Evolutionary conservation across 1,140 invertebrate species (phyloP).

Genomic region (Dendroctonus ponderosae): DNA sequence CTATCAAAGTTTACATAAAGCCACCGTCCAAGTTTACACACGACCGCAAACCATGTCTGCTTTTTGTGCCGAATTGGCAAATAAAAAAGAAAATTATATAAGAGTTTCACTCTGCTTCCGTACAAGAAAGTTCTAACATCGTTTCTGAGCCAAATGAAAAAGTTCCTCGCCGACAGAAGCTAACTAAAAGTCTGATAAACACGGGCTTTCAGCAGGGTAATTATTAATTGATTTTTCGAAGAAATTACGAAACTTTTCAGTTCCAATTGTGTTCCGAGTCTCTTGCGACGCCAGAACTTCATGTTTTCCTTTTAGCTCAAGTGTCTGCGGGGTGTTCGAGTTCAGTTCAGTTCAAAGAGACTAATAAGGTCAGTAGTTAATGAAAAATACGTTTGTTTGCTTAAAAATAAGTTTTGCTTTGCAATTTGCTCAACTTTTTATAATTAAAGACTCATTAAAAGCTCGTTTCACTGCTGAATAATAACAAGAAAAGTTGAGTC

Average conservation of each 20-base stretch:
- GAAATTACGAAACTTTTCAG: conserved; percentile 10
- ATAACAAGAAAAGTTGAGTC: too few species aligned
- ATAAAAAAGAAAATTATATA: conserved; percentile 9
- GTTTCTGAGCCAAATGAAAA: conserved; percentile 15
- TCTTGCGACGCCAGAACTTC: too few species aligned
- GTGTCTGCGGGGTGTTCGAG: too few species aligned
- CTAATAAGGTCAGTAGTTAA: too few species aligned
- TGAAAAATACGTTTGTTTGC: too few species aligned
- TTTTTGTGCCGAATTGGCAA: neutral
- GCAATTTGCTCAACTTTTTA: too few species aligned
- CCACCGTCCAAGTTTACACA: neutral
- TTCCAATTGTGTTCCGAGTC: conserved; percentile 1
- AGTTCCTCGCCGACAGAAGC: conserved; percentile 8
- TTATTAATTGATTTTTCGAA: conserved; percentile 17
- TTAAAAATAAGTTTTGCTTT: too few species aligned
- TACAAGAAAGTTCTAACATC: conserved; percentile 13
- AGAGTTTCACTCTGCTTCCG: conserved; percentile 3
- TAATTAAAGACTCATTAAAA: too few species aligned
- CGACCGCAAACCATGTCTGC: neutral
- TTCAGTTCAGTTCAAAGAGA: too few species aligned
- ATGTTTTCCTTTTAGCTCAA: too few species aligned
- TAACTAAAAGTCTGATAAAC: conserved; percentile 17
- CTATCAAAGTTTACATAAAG: too few species aligned
- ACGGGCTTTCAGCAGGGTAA: conserved; percentile 12
- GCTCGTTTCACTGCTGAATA: too few species aligned